Evolutionary conservation across 2,888 invertebrate genomes (phyloP).

Genomic region (Apoderus coryli): DNA sequence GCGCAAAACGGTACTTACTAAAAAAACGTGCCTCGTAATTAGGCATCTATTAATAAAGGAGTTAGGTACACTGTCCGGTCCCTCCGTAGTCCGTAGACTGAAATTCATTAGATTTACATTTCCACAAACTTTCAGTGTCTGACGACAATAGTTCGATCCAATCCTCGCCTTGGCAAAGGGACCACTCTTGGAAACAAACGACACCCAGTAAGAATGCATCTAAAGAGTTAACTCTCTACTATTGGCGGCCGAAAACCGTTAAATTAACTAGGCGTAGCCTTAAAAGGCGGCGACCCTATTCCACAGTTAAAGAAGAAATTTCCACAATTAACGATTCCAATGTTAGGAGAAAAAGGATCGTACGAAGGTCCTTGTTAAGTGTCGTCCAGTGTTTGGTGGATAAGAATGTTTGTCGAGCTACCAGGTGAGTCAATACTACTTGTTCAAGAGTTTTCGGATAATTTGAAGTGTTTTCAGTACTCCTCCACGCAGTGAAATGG

Average conservation of each 20-base stretch:
- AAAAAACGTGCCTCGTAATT: no score
- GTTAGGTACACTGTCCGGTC: no score
- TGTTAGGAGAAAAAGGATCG: no score
- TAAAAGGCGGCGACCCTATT: conserved; percentile 50
- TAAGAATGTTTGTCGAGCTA: no score
- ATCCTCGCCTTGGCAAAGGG: conserved; percentile 82
- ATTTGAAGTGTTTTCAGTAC: conserved; percentile 21
- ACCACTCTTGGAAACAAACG: conserved; percentile 79
- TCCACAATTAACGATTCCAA: no score
- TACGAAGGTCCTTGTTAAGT: conserved; percentile 22
- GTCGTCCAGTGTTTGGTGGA: conserved; percentile 28
- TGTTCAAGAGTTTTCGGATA: no score
- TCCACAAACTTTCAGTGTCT: conserved; percentile 47
- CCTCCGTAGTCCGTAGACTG: no score
- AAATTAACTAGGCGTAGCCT: conserved; percentile 19
- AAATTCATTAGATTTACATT: background rate
- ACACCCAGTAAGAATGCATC: conserved; percentile 59
- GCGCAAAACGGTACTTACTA: no score
- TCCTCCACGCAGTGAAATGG: conserved; percentile 30
- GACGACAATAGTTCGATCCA: conserved; percentile 85
- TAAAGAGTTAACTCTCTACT: conserved; percentile 58
- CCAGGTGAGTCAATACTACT: no score
- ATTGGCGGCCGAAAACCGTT: conserved; percentile 39
- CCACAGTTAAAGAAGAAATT: conserved; percentile 35
- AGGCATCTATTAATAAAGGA: no score